Evolutionary conservation across 2,888 invertebrate species (phyloP).

Genomic region (Disparrhopalites patrizii): DNA sequence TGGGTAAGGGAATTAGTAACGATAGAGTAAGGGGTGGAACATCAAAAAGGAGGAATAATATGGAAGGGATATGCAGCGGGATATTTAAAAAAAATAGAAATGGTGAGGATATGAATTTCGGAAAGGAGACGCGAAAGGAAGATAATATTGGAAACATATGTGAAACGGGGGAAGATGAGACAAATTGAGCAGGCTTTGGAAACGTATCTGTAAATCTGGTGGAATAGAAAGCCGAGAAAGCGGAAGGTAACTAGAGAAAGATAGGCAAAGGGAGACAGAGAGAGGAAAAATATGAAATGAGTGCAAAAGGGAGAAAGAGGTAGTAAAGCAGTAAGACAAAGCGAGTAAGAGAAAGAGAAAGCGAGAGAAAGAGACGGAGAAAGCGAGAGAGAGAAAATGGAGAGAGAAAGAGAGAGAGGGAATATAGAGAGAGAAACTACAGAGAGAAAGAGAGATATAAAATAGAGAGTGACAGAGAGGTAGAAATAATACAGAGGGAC

Average conservation of each 20-base stretch:
- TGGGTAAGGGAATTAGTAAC: too few species aligned
- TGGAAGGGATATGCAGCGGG: too few species aligned
- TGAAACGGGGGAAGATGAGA: too few species aligned
- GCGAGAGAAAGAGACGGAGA: conserved; percentile 1
- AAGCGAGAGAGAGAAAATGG: conserved; percentile 1
- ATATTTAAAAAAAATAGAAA: neutral
- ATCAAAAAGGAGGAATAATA: too few species aligned
- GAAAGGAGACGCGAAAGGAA: too few species aligned
- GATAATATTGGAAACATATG: too few species aligned
- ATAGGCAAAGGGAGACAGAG: neutral
- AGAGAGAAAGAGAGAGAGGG: conserved; percentile 25
- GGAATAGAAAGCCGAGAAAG: too few species aligned
- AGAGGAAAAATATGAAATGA: neutral
- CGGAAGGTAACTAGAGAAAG: too few species aligned
- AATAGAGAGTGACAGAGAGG: neutral
- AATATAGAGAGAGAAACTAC: neutral
- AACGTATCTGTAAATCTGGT: too few species aligned
- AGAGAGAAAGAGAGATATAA: neutral
- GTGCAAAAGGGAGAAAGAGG: neutral
- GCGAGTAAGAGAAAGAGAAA: conserved; percentile 6
- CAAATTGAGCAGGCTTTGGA: too few species aligned
- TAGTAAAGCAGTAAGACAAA: neutral
- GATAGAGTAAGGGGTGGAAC: too few species aligned
- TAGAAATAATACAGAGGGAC: too few species aligned
- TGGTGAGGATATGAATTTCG: neutral